Evolutionary conservation across 2,113 vertebrate genomes (phyloP), one percentile per base, ranked within the genome.

Genomic region (Sisor rabdophorus): DNA sequence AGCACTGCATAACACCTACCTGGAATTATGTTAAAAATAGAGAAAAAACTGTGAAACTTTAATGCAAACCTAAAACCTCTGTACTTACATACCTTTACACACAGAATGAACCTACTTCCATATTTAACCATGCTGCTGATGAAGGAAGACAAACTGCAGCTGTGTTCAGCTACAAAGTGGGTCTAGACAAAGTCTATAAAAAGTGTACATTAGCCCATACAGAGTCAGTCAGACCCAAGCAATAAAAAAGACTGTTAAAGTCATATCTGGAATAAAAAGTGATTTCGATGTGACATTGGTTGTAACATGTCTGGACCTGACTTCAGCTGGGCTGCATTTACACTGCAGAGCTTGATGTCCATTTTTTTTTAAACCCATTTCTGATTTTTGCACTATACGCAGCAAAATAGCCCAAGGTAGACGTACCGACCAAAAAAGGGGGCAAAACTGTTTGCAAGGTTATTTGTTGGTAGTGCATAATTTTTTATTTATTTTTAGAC

Each of bases 221-320:
- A 36, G 30, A 64, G 32, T n/a, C 63, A 40, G 40, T 16, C 36
- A 65, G 36, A 65, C 19, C 24, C 40, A 65, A 16, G 44, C 1
- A 17, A 50, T 40, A 5, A 17, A 28, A 22, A 44, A 6, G 16
- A 24, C 32, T 58, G 36, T 12, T 59, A 40, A 55, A 40, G 24
- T 7, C 8, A 6, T 58, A 44, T 40, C 12, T 24, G 19, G 54
- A 59, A 15, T 8, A 36, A 58, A 73, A 16, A 72, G 70, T 9
- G 30, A n/a, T 32, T 48, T 15, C 24, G 16, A 44, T 19, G 22
- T 68, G 71, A 53, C 54, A 28, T 1, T 59, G n/a, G 15, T 4
- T 12, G 4, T 48, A 58, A 59, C 71, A 48, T 48, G 56, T 59
- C 55, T 48, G 22, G 71, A 50, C 56, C 48, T 73, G 55, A 73